Evolutionary conservation across 2,888 invertebrate species (phyloP), one percentile per base, ranked within the genome.

Genomic region (Andrena trimmerana): DNA sequence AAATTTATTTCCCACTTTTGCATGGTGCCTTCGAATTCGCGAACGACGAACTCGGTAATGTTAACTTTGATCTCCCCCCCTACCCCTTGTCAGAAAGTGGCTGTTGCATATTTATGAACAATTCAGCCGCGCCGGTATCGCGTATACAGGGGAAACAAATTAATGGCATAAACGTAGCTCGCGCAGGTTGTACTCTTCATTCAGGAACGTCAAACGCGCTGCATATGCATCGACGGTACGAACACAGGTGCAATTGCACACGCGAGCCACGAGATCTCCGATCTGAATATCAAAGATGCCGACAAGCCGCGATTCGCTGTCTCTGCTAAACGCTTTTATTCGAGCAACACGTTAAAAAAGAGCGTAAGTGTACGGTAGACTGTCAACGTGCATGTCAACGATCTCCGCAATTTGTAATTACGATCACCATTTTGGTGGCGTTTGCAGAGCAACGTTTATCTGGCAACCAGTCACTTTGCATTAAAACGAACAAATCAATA

Each of bases 241-340:
- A 48, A 52, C 76, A 65, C 81, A 77, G 82, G 72, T 83, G 81
- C 71, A 77, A 72, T 65, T 59, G 77, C 69, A 68, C 82, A 83
- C 82, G 82, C 72, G 59, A 81, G 27, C 65, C 65, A 66, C 20
- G 77, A 78, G 83, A 87, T 84, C 77, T 74, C 81, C 79, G 85
- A 89, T 89, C 89, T 89, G 83, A 89, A 89, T 89, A 89, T 89
- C 89, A 89, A 89, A 88, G 89, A 85, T 69, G 83, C 89, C 88
- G 89, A 83, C 75, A 65, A 27, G 5, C 13, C 24, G 13, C 20
- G 68, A 72, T 72, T 29, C 77, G 48, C 20, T 67, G 63, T 20
- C 57, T n/a, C n/a, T 20, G 73, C 60, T 69, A 50, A 73, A 69
- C 27, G 20, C 60, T 79, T 67, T 70, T 67, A 60, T 7, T 54